Evolutionary conservation across 2,888 invertebrate genomes (phyloP), one percentile per base, ranked within the genome.

Genomic region (Synergus gifuensis): DNA sequence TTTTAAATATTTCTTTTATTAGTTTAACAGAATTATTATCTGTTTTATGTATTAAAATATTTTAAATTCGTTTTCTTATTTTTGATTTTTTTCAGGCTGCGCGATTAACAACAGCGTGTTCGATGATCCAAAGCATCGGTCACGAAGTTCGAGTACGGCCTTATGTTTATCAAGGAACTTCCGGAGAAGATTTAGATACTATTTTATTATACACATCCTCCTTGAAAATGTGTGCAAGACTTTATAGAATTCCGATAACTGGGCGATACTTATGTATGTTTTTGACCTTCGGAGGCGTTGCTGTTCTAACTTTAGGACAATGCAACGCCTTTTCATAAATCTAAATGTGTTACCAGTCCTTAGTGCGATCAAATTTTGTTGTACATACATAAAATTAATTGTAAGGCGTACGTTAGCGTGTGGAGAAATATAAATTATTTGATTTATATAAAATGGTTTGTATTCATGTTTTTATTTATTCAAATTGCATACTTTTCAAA

Each of bases 111-210:
- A 94, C 94, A 12, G 95, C 96, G 62, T 97, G 97, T 87, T 94
- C 94, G 36, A 94, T 94, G 84, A 94, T 96, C n/a, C 95, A 95
- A 90, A 94, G 94, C 22, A 95, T 96, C 78, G 97, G 97, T 0
- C 97, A 97, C 91, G 96, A 96, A 91, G 94, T 97, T 76, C 94
- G 96, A 77, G 95, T 95, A 16, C 94, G 96, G 1, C 97, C 97
- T 0, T 97, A 96, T 90, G 95, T 96, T 2, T 96, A 97, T 92
- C 96, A 96, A 90, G 95, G 95, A 87, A 96, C 96, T 11, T 94
- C 96, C 0, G 94, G 95, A 76, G 94, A 95, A 85, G 96, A 97
- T 92, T 94, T 97, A 85, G 95, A 96, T 87, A 95, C 96, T 0
- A 95, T 97, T 81, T 93, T 97, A 44, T 93, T 97, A 84, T 97